Evolutionary conservation across 2,888 invertebrate species (phyloP).

Genomic region (Notocelia uddmanniana): DNA sequence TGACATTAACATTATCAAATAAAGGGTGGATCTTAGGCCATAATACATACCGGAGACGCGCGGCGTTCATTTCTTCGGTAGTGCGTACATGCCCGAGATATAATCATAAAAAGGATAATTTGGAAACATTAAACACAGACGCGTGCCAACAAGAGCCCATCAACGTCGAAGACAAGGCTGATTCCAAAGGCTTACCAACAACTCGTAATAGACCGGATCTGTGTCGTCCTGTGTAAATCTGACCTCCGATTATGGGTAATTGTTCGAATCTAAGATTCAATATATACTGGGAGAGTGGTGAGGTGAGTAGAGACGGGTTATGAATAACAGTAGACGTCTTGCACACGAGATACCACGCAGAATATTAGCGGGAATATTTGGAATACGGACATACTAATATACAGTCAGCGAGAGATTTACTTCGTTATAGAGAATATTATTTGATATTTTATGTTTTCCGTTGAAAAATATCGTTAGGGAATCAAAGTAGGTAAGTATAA

Average conservation of each 20-base stretch:
- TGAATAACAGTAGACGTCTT: conserved; percentile 3
- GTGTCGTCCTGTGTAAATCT: no score
- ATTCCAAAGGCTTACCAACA: background rate
- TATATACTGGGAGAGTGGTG: background rate
- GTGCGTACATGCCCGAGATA: background rate
- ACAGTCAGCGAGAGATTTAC: conserved; percentile 2
- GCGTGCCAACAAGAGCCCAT: conserved; percentile 36
- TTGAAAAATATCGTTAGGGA: no score
- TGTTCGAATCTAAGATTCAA: background rate
- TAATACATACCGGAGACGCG: background rate
- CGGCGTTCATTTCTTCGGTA: background rate
- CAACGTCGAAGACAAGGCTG: conserved; percentile 6
- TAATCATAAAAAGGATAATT: conserved; percentile 15
- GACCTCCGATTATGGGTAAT: background rate
- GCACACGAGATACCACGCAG: conserved; percentile 2
- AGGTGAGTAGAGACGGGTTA: background rate
- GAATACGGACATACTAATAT: conserved; percentile 1
- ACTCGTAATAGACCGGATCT: background rate
- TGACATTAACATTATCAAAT: no score
- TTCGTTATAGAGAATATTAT: no score
- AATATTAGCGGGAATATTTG: conserved; percentile 16
- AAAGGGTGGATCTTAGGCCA: no score
- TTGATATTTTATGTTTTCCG: no score
- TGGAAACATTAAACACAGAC: conserved; percentile 32
- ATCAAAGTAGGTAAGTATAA: no score